These are phyloP conservation scores for fruit fly (Drosophila melanogaster) DNA, from an alignment of 1,140 invertebrate genomes.

Conservation along the genomic window Release_6_plus_ISO1_MT NT_037436.4:10027001-10027500, in stretches of 20 bases:
- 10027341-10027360: constrained; percentile 69
- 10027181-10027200: constrained; percentile 25
- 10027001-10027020: constrained; percentile 50
- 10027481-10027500: constrained; percentile 76
- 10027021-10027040: constrained; percentile 67
- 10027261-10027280: constrained; percentile 66
- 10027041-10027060: constrained; percentile 76
- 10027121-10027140: constrained; percentile 70
- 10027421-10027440: constrained; percentile 38
- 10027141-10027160: constrained; percentile 62
- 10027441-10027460: constrained; percentile 6
- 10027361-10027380: constrained; percentile 77
- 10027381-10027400: constrained; percentile 43
- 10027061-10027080: constrained; percentile 39
- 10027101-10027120: constrained; percentile 23
- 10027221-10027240: constrained; percentile 13
- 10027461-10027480: constrained; percentile 17
- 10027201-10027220: constrained; percentile 17
- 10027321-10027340: constrained; percentile 68
- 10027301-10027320: constrained; percentile 57
- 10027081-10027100: constrained; percentile 8
- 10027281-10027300: constrained; percentile 39
- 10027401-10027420: constrained; percentile 48
- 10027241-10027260: constrained; percentile 7
- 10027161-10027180: constrained; percentile 65